Evolutionary conservation across 2,797 vertebrate species (phyloP).

Genomic region (Pipistrellus pygmaeus): DNA sequence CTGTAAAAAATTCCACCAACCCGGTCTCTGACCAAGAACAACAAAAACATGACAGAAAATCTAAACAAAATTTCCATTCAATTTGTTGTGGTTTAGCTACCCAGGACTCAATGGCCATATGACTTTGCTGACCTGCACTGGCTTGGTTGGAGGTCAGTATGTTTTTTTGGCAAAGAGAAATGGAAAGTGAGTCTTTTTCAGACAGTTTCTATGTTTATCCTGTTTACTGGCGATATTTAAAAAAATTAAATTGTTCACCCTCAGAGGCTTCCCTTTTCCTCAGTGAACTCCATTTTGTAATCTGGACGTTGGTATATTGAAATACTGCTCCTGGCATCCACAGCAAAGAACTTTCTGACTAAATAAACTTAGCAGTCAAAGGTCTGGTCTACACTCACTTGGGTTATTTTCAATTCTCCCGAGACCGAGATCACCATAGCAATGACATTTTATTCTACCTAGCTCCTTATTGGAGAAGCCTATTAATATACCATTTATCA

Average conservation of each 20-base stretch:
- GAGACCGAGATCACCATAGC: constrained; percentile 78
- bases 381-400: constrained; percentile 71
- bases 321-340: constrained; percentile 46
- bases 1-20: constrained; percentile 84
- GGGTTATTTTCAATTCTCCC: constrained; percentile 78
- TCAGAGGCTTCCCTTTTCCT: constrained; percentile 62
- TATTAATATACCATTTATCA: constrained; percentile 82
- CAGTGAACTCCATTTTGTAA: constrained; percentile 70
- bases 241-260: constrained; percentile 51
- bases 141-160: constrained; percentile 54
- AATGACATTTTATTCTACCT: constrained; percentile 80
- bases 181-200: constrained; percentile 84
- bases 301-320: constrained; percentile 42
- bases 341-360: constrained; percentile 66
- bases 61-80: constrained; percentile 79
- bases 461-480: constrained; percentile 71
- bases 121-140: constrained; percentile 52
- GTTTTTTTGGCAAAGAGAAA: constrained; percentile 81
- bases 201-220: constrained; percentile 79
- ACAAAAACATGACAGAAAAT: constrained; percentile 85
- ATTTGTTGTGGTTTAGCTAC: constrained; percentile 33
- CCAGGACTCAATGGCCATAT: constrained; percentile 12
- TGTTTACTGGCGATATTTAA: constrained; percentile 71
- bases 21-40: constrained; percentile 84
- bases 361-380: constrained; percentile 75